These are phyloP conservation scores for Cardinalis cardinalis DNA, from an alignment of 2,113 vertebrate species.

Conservation along the genomic window DNA sequence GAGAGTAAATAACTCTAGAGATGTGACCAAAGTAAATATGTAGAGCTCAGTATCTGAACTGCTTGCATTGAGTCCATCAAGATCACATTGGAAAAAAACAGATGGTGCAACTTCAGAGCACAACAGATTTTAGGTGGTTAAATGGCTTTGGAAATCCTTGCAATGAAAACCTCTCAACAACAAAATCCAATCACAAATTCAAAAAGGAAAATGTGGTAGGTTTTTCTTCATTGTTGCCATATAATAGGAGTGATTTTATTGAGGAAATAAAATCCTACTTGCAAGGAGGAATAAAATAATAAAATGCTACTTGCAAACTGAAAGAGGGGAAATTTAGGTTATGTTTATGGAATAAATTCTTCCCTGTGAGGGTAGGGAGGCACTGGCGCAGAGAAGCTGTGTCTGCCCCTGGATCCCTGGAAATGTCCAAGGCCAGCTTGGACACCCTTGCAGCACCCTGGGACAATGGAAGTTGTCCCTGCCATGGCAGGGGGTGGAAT, in stretches of 20 bases:
- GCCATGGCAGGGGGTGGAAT: accelerated
- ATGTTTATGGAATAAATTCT: neutral
- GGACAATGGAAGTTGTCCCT: accelerated
- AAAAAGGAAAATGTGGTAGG: neutral
- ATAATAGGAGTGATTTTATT: neutral
- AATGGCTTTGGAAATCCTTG: neutral
- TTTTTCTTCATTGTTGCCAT: neutral
- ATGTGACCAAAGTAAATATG: neutral
- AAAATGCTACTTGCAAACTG: neutral
- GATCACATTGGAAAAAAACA: neutral
- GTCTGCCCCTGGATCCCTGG: neutral
- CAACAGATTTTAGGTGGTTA: neutral
- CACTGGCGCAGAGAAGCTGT: neutral
- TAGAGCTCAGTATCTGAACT: neutral
- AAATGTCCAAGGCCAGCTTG: neutral
- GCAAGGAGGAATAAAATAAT: neutral
- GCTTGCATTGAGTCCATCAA: neutral
- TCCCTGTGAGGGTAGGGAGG: accelerated
- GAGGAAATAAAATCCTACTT: neutral
- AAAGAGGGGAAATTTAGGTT: neutral
- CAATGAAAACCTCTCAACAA: neutral
- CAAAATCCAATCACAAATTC: neutral
- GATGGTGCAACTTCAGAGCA: neutral
- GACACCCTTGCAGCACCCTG: accelerated
- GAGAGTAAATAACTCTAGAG: neutral